These are phyloP conservation scores for Epinotia bilunana DNA, from an alignment of 2,888 invertebrate genomes.

Conservation along the genomic window DNA sequence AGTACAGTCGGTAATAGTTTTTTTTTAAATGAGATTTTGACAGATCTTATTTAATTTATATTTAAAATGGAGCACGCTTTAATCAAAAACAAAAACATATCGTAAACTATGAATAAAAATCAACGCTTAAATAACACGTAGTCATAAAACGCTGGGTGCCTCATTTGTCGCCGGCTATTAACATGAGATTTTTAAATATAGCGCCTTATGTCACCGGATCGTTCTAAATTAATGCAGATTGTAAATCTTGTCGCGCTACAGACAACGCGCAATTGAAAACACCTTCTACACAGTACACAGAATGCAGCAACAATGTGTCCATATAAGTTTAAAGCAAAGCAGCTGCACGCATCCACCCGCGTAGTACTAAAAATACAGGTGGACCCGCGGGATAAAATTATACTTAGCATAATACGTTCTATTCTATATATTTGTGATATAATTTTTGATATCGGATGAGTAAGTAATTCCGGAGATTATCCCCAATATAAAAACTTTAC, in stretches of 20 bases:
- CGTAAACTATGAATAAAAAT: neutral
- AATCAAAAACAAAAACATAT: neutral
- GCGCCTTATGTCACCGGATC: constrained; percentile 69
- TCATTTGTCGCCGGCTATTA: constrained; percentile 53
- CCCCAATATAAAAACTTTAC: no score
- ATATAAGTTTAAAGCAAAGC: no score
- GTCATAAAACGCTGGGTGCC: constrained; percentile 48
- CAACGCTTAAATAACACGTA: constrained; percentile 18
- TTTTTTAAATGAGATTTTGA: no score
- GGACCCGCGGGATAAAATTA: no score
- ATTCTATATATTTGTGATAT: no score
- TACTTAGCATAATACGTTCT: no score
- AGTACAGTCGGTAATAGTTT: no score
- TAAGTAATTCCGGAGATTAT: no score
- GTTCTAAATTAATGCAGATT: constrained; percentile 77
- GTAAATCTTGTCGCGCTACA: constrained; percentile 75
- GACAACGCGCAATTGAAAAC: constrained; percentile 76
- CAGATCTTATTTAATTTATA: no score
- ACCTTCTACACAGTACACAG: constrained; percentile 57
- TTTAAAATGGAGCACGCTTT: neutral
- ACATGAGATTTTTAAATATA: constrained; percentile 67
- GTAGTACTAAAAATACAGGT: no score
- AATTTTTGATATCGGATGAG: no score
- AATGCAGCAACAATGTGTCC: neutral
- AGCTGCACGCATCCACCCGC: no score